Evolutionary conservation across 2,113 vertebrate species (phyloP).

Genomic region (Vulpes ferrilata): DNA sequence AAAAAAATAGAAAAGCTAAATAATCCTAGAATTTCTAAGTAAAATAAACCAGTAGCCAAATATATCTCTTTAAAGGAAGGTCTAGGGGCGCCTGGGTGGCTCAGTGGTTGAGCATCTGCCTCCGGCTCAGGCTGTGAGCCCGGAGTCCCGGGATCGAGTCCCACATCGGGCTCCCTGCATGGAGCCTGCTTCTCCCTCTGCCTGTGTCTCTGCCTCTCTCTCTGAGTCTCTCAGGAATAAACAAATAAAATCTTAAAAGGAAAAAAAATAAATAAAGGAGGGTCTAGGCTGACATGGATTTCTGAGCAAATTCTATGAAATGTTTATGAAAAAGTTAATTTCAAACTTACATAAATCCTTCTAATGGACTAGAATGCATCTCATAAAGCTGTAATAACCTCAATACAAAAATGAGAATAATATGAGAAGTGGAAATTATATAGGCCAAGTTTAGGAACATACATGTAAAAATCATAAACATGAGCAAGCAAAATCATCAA

Average conservation of each 20-base stretch:
- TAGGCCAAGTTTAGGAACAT: not conserved
- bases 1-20: not conserved
- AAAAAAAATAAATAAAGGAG: not conserved
- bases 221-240: too few relatives aligned
- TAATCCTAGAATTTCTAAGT: not conserved
- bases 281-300: not conserved
- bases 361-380: not conserved
- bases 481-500: not conserved
- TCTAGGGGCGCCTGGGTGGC: not conserved
- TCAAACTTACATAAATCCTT: not conserved
- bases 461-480: not conserved
- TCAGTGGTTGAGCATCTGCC: too few relatives aligned
- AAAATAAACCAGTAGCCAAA: not conserved
- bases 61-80: not conserved
- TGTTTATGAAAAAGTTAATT: not conserved
- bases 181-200: too few relatives aligned
- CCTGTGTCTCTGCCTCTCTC: too few relatives aligned
- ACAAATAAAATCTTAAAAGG: too few relatives aligned
- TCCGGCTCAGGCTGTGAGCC: too few relatives aligned
- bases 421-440: slow-evolving; percentile 5
- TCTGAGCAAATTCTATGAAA: not conserved
- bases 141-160: too few relatives aligned
- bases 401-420: not conserved
- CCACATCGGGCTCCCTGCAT: too few relatives aligned
- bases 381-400: not conserved